A percentile compares a stretch with the other conserved stretches of the same genome.
phyloP scores from a whole-genome alignment of 2,113 vertebrate genomes.

The Amazona vittata region DNA sequence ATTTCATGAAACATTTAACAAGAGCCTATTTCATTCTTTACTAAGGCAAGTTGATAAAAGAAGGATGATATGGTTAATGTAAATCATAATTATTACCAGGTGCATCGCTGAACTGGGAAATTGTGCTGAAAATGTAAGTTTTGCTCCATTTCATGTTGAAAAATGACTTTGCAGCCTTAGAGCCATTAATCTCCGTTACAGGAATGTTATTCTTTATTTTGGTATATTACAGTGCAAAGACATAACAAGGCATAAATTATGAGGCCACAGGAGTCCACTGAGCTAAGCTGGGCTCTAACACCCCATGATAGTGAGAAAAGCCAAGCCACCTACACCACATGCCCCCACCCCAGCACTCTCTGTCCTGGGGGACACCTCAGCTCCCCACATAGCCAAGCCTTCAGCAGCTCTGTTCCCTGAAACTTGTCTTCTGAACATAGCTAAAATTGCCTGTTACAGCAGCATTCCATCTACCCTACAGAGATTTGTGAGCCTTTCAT shows the following conservation, averaged over 20 bases:
- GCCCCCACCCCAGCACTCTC: background rate
- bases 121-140: slow-evolving; percentile 53
- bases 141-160: slow-evolving; percentile 62
- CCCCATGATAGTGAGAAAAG: background rate
- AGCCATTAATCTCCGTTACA: slow-evolving; percentile 39
- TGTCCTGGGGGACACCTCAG: background rate
- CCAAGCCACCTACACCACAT: background rate
- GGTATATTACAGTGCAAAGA: background rate
- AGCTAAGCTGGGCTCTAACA: background rate
- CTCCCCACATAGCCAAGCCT: background rate
- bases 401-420: background rate
- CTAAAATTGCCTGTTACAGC: background rate
- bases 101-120: slow-evolving; percentile 63
- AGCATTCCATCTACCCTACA: background rate
- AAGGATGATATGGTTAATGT: slow-evolving; percentile 34
- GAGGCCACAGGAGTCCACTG: background rate
- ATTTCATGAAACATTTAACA: slow-evolving; percentile 62
- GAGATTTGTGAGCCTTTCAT: background rate
- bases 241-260: slow-evolving; percentile 36
- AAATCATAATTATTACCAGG: slow-evolving; percentile 62
- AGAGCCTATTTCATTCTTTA: slow-evolving; percentile 38
- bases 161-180: slow-evolving; percentile 25
- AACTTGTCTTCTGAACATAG: background rate
- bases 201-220: slow-evolving; percentile 18
- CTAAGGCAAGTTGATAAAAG: slow-evolving; percentile 42